phyloP scores from a whole-genome alignment of 2,888 invertebrate genomes.

The Steinernema scapterisci region DNA sequence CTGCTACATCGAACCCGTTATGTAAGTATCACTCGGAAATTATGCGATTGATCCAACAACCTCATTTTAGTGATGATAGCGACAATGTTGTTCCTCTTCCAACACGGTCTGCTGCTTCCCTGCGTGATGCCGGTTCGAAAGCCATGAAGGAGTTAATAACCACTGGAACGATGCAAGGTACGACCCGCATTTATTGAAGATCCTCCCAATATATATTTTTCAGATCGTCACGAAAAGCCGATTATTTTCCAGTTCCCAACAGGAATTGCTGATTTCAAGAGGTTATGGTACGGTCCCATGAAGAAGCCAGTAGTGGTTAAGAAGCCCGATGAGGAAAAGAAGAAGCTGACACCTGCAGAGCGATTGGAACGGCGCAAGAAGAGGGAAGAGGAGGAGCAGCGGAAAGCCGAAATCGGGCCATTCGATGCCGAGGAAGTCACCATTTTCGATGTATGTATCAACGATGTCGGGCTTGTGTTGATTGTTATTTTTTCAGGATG shows the following conservation, averaged over 20 bases:
- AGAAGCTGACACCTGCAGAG: too few relatives aligned
- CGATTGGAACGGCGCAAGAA: too few relatives aligned
- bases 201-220: background rate
- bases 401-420: too few relatives aligned
- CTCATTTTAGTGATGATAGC: background rate
- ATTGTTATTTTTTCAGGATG: background rate
- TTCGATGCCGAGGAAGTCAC: background rate
- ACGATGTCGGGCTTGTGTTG: background rate
- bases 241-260: slow-evolving; percentile 3
- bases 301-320: background rate
- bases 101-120: background rate
- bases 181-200: background rate
- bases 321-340: too few relatives aligned
- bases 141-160: background rate
- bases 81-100: background rate
- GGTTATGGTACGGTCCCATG: background rate
- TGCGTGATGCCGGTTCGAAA: background rate
- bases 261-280: background rate
- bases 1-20: slow-evolving; percentile 5
- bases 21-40: too few relatives aligned
- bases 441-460: background rate
- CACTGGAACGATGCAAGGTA: background rate
- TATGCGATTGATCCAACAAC: too few relatives aligned
- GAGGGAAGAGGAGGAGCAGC: too few relatives aligned
- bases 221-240: background rate